These are phyloP conservation scores for Halisarca cf. caerulea DNA, from an alignment of 37 sponge, comb jelly and placozoan genomes.

Conservation along the genomic window DNA sequence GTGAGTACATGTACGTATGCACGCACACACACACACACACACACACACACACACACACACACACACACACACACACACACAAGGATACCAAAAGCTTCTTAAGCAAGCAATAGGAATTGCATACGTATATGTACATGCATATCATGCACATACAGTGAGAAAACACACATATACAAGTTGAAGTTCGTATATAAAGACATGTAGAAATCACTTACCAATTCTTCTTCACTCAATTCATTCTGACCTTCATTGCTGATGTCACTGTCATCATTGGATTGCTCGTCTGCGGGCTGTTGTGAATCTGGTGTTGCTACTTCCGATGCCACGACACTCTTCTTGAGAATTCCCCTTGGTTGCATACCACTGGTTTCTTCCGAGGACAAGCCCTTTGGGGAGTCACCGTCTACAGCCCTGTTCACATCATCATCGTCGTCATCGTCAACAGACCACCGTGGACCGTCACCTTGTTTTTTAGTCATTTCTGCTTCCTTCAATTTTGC, in stretches of 20 bases:
- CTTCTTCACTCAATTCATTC: background rate
- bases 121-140: no score
- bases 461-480: background rate
- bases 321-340: constrained; percentile 15
- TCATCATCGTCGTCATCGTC: background rate
- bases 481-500: background rate
- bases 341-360: constrained; percentile 1
- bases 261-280: background rate
- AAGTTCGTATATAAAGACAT: no score
- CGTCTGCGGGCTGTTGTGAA: background rate
- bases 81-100: no score
- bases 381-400: no score
- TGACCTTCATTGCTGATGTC: background rate
- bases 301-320: background rate
- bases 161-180: no score
- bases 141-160: no score
- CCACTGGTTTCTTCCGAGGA: background rate
- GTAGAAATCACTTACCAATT: background rate
- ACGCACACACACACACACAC: no score
- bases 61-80: no score
- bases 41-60: no score
- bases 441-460: background rate
- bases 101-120: no score
- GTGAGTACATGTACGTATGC: no score
- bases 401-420: background rate